A percentile compares a stretch with the other conserved stretches of the same genome.
phyloP scores from a whole-genome alignment of 2,113 vertebrate species.

The Pipra filicauda region DNA sequence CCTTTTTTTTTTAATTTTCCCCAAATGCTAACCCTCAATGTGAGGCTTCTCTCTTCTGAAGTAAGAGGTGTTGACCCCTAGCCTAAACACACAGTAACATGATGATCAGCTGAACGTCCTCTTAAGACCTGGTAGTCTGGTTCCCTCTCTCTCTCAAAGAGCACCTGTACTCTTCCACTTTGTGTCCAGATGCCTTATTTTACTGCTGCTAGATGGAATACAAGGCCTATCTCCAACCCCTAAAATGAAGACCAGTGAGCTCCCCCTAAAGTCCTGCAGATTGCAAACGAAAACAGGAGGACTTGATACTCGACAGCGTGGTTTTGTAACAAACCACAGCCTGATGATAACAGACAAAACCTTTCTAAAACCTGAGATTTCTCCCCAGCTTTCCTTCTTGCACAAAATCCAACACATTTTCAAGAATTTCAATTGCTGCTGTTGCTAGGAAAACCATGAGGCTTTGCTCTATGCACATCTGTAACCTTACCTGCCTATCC shows the following conservation, averaged over 20 bases:
- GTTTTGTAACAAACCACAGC: background rate
- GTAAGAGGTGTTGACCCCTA: background rate
- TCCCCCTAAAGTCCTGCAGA: background rate
- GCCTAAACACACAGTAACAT: background rate
- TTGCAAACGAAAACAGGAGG: background rate
- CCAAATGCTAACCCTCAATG: background rate
- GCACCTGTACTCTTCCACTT: background rate
- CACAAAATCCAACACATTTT: background rate
- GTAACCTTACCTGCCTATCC: background rate
- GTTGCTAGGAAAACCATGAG: background rate
- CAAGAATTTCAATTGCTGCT: background rate
- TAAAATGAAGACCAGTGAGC: background rate
- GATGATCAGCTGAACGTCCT: background rate
- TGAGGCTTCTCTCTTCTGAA: background rate
- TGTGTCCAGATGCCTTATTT: background rate
- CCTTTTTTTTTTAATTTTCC: background rate
- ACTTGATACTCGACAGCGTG: background rate
- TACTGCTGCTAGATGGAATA: background rate
- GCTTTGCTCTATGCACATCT: background rate
- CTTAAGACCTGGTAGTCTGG: background rate
- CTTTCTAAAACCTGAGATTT: background rate
- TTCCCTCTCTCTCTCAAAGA: background rate
- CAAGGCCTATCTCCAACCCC: rapidly evolving
- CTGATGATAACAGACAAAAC: background rate
- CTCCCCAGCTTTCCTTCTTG: background rate